Percentiles rank a stretch among this genome's conserved stretches.
phyloP scores from a whole-genome alignment of 2,797 vertebrate genomes.

The Dendrocincla tyrannina region DNA sequence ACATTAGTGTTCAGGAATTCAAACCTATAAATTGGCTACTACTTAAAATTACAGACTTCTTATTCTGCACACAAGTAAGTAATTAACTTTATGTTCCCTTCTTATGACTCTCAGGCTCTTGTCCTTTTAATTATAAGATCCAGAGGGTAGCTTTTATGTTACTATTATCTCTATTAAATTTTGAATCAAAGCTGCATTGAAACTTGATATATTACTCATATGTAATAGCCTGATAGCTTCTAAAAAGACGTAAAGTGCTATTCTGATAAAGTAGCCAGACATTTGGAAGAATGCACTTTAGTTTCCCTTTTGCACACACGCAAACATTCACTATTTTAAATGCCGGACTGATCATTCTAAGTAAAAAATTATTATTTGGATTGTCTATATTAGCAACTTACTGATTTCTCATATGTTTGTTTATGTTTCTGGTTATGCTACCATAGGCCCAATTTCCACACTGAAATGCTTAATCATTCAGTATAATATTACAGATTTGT shows the following conservation, averaged over 20 bases:
- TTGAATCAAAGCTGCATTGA: conserved; percentile 40
- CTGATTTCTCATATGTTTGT: neutral
- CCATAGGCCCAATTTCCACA: neutral
- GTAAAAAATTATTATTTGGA: neutral
- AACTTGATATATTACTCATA: conserved; percentile 36
- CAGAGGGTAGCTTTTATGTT: conserved; percentile 22
- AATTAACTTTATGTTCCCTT: neutral
- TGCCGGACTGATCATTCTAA: neutral
- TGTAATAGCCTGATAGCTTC: neutral
- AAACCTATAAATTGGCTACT: conserved; percentile 19
- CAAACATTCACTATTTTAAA: neutral
- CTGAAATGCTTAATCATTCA: neutral
- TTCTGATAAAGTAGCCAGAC: neutral
- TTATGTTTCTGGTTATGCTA: neutral
- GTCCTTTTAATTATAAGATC: conserved; percentile 49
- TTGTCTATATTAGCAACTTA: neutral
- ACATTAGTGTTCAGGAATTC: conserved; percentile 19
- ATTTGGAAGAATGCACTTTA: neutral
- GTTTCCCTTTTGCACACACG: neutral
- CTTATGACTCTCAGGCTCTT: conserved; percentile 1
- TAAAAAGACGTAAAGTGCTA: neutral
- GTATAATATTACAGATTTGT: neutral
- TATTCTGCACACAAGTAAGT: neutral
- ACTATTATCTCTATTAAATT: neutral
- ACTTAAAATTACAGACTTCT: conserved; percentile 30